A percentile compares a stretch with the other conserved stretches of the same genome.
phyloP scores from a whole-genome alignment of 2,797 vertebrate species.

The Siniperca obscura region DNA sequence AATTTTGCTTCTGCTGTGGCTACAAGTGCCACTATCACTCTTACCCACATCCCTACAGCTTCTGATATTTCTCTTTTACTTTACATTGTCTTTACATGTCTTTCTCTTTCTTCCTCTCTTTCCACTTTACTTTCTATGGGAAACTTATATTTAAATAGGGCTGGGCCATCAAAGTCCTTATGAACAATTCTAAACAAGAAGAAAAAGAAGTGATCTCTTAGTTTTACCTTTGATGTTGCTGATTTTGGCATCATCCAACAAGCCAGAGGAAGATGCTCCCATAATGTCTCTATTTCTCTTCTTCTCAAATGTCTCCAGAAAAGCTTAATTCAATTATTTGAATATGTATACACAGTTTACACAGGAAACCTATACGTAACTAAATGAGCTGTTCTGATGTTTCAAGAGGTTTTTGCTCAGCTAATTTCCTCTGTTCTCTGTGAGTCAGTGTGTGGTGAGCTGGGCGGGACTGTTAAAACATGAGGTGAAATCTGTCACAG shows the following conservation, averaged over 20 bases:
- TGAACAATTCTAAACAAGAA: background rate
- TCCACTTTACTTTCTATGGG: background rate
- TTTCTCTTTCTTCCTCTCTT: background rate
- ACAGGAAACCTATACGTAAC: conserved; percentile 20
- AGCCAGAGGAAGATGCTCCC: conserved; percentile 88
- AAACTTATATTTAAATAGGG: background rate
- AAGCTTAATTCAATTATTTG: conserved; percentile 5
- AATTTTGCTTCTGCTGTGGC: background rate
- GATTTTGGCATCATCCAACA: conserved; percentile 89
- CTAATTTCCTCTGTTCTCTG: conserved; percentile 66
- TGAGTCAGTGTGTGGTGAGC: conserved; percentile 26
- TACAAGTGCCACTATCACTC: background rate
- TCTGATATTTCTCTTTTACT: background rate
- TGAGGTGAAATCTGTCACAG: conserved; percentile 24
- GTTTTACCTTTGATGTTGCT: conserved; percentile 89
- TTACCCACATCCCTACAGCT: no score
- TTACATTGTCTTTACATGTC: background rate
- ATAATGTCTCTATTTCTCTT: conserved; percentile 69
- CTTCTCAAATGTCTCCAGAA: background rate
- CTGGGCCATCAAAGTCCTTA: background rate
- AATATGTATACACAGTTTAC: background rate
- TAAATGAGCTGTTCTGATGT: conserved; percentile 45
- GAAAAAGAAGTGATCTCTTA: background rate
- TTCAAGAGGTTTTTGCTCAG: conserved; percentile 42
- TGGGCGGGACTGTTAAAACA: conserved; percentile 42